Evolutionary conservation across 2,113 vertebrate genomes (phyloP).

Genomic region (Orientallactaga bullata): DNA sequence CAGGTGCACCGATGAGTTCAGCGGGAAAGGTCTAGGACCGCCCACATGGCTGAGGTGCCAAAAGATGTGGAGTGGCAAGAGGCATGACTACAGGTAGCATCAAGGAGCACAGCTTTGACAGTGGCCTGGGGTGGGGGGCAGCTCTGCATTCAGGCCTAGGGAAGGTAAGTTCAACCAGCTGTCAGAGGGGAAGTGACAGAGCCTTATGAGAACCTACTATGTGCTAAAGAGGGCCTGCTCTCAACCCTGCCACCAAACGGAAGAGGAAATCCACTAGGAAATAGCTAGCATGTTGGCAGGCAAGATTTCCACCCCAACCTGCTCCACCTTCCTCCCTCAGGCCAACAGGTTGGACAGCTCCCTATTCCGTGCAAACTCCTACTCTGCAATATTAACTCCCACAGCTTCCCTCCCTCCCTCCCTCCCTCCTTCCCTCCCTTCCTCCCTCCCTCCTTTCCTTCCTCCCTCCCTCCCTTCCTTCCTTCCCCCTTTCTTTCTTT

Average conservation of each 20-base stretch:
- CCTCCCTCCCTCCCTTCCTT: too few species aligned
- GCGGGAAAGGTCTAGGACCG: neutral
- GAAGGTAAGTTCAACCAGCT: conserved; percentile 21
- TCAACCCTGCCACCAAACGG: neutral
- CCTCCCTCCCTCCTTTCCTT: too few species aligned
- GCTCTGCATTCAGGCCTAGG: neutral
- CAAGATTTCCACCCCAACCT: neutral
- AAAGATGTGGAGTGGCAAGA: neutral
- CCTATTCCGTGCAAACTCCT: neutral
- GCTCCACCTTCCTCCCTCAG: neutral
- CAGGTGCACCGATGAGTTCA: neutral
- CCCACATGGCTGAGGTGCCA: neutral
- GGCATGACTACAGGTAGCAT: neutral
- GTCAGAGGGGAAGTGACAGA: neutral
- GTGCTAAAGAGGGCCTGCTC: neutral
- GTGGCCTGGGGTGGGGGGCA: neutral
- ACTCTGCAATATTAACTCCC: neutral
- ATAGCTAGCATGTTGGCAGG: neutral
- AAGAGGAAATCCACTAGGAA: neutral
- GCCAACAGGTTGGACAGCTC: neutral
- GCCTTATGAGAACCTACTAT: neutral
- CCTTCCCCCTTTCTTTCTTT: too few species aligned
- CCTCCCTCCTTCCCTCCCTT: neutral
- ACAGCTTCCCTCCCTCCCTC: neutral
- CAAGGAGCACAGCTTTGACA: neutral